Evolutionary conservation across 2,797 vertebrate genomes (phyloP).

Genomic region (Aselliscus stoliczkanus): DNA sequence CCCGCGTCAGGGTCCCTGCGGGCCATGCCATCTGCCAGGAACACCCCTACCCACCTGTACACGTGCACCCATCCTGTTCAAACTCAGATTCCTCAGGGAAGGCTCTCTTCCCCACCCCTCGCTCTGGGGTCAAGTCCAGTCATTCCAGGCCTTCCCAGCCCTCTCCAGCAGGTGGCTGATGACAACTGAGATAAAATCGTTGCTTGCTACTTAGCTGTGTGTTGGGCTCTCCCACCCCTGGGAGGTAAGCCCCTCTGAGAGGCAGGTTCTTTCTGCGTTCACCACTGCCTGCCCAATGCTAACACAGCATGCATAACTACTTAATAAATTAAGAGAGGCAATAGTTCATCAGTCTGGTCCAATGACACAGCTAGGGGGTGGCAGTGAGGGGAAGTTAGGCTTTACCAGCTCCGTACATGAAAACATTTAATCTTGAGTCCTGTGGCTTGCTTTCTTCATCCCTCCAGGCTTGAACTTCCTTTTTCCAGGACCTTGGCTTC

Average conservation of each 20-base stretch:
- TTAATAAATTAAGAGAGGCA: neutral
- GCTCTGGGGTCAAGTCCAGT: accelerated
- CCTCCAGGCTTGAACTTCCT: neutral
- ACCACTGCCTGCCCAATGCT: accelerated
- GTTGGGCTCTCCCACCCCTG: accelerated
- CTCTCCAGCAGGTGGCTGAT: neutral
- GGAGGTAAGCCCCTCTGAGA: accelerated
- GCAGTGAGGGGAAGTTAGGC: accelerated
- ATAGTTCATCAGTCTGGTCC: neutral
- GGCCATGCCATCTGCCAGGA: neutral
- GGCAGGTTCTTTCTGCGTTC: neutral
- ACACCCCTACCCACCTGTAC: neutral
- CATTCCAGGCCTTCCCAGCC: accelerated
- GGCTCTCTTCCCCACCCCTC: neutral
- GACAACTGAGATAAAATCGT: accelerated
- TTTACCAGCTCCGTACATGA: neutral
- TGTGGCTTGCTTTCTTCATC: accelerated
- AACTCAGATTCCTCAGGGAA: neutral
- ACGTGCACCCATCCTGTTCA: accelerated
- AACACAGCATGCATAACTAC: accelerated
- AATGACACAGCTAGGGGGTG: neutral
- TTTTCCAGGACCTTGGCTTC: neutral
- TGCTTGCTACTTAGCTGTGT: no score
- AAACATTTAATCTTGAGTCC: accelerated
- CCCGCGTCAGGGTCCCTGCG: accelerated